phyloP scores from a whole-genome alignment of 1,140 invertebrate species.

The honey bee (Apis mellifera) region Amel_HAv3.1 CM009936.2:17222501-17223000 shows the following conservation, averaged over 20 bases:
- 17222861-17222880: too few species aligned
- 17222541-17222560: background rate
- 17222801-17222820: background rate
- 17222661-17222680: slow-evolving; percentile 30
- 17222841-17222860: too few species aligned
- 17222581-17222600: slow-evolving; percentile 14
- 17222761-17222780: background rate
- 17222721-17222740: slow-evolving; percentile 51
- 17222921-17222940: too few species aligned
- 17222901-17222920: too few species aligned
- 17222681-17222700: slow-evolving; percentile 45
- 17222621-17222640: background rate
- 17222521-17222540: slow-evolving; percentile 16
- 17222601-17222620: background rate
- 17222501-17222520: too few species aligned
- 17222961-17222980: too few species aligned
- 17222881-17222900: too few species aligned
- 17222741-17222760: background rate
- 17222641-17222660: background rate
- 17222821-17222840: background rate
- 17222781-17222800: background rate
- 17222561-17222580: too few species aligned
- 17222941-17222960: too few species aligned
- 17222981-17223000: too few species aligned
- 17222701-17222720: slow-evolving; percentile 52